These are phyloP conservation scores for Whitmania pigra DNA, from an alignment of 1,140 invertebrate species.

Conservation along the genomic window DNA sequence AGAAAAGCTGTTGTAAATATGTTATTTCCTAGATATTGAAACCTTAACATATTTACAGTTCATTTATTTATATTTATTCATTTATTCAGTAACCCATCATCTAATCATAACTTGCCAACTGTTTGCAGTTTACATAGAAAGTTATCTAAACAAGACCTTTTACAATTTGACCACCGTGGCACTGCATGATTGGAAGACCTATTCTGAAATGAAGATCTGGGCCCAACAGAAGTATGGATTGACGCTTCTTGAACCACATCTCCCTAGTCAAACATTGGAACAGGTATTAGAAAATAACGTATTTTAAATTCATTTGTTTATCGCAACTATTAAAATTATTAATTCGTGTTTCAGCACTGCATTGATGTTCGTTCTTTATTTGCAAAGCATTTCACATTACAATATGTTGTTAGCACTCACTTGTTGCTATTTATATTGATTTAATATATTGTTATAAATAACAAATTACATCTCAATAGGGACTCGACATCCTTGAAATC, in stretches of 20 bases:
- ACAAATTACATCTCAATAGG: conserved; percentile 43
- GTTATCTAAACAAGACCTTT: conserved; percentile 85
- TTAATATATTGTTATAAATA: no score
- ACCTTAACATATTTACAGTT: no score
- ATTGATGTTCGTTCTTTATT: no score
- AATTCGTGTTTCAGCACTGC: no score
- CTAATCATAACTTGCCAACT: neutral
- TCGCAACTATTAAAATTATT: no score
- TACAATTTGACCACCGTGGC: conserved; percentile 96
- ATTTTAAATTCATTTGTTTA: neutral
- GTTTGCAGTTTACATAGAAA: conserved; percentile 57
- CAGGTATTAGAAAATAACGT: conserved; percentile 48
- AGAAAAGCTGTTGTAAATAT: neutral
- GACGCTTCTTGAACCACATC: conserved; percentile 68
- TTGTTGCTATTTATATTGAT: no score
- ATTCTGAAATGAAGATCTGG: conserved; percentile 85
- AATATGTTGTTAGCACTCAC: no score
- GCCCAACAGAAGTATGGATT: conserved; percentile 73
- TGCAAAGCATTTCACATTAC: no score
- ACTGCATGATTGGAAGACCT: conserved; percentile 91
- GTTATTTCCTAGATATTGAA: neutral
- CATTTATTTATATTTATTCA: no score
- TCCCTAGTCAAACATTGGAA: conserved; percentile 90
- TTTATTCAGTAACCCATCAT: no score
- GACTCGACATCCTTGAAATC: conserved; percentile 91